Base-by-base conservation (phyloP, 2,113 vertebrate genomes). In the Noctilio leporinus region DNA sequence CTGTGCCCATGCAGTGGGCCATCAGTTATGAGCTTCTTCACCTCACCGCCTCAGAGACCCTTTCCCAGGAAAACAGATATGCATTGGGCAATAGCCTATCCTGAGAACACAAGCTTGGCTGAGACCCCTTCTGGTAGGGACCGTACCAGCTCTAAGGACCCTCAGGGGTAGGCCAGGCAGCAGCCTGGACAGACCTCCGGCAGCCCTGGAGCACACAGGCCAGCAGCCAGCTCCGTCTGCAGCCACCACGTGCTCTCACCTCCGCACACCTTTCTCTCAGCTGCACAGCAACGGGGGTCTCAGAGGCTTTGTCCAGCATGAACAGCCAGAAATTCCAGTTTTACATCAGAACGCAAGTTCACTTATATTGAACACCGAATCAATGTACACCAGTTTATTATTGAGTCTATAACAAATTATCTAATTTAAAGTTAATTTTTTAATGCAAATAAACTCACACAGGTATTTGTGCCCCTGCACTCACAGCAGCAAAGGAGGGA, bases 71-170 rank as follows among this genome's bases (percentile, higher is more conserved):
- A 16, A 14, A 38, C 8, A 28, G 33, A 70, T 1, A 19, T 0
- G 0, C 26, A 26, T 26, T 38, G 26, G 75, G 75, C 75, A 80
- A 35, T 26, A 6, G 2, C 64, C 92, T 3, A 28, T 4, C 28
- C 43, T 0, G n/a, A 72, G 53, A 51, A n/a, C 0, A 28, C 26
- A 33, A 19, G 7, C n/a, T 20, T 22, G 3, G 22, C 2, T 5
- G 4, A 30, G 7, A 28, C 28, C 33, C 26, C 19, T 77, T n/a
- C 64, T 2, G 0, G 28, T 1, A 14, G 28, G n/a, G n/a, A 14
- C 64, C 53, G 11, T 3, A 1, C 0, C 14, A 0, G 65, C 64
- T 9, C 62, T 1, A 2, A 28, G 28, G 33, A 26, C 8, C 78
- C 15, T 2, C 11, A 12, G 38, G 5, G 3, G 10, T 9, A 9